Evolutionary conservation across 2,888 invertebrate genomes (phyloP).

Genomic region (Drosophila merina): DNA sequence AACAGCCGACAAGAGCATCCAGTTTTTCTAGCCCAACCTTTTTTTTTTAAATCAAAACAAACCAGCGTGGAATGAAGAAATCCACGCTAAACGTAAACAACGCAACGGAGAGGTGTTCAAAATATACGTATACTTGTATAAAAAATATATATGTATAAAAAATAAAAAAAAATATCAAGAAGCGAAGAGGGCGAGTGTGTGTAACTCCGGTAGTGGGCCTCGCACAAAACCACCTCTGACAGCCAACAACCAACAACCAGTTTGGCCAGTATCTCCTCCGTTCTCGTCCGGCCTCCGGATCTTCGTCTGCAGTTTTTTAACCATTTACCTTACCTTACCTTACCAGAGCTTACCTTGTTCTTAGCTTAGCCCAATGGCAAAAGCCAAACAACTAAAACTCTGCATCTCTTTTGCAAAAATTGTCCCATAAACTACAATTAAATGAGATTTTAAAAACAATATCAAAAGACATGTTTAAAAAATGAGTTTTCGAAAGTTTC

Average conservation of each 20-base stretch:
- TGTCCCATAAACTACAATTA: slow-evolving; percentile 1
- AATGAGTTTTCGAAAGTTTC: neutral
- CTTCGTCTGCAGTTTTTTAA: neutral
- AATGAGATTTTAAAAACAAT: neutral
- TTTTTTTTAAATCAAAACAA: slow-evolving; percentile 71
- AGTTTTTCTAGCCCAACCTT: slow-evolving; percentile 64
- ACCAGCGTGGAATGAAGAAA: slow-evolving; percentile 75
- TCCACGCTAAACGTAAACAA: slow-evolving; percentile 72
- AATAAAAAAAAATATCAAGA: slow-evolving; percentile 2
- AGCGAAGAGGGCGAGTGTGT: slow-evolving; percentile 50
- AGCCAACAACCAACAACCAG: slow-evolving; percentile 17
- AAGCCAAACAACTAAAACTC: neutral
- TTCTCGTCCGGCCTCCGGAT: slow-evolving; percentile 18
- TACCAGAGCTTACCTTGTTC: slow-evolving; percentile 7
- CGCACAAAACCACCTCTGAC: slow-evolving; percentile 15
- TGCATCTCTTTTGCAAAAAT: slow-evolving; percentile 5
- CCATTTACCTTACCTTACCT: slow-evolving; percentile 2
- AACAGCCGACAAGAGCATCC: slow-evolving; percentile 70
- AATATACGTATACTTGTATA: neutral
- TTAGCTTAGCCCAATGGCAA: slow-evolving; percentile 8
- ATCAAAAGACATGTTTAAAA: neutral
- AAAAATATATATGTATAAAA: slow-evolving; percentile 6
- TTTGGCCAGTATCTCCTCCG: slow-evolving; percentile 23
- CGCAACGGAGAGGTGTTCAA: slow-evolving; percentile 42
- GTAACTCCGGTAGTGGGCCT: slow-evolving; percentile 66